phyloP scores from a whole-genome alignment of 2,888 invertebrate genomes.

The Melikaiella ostensackeni region DNA sequence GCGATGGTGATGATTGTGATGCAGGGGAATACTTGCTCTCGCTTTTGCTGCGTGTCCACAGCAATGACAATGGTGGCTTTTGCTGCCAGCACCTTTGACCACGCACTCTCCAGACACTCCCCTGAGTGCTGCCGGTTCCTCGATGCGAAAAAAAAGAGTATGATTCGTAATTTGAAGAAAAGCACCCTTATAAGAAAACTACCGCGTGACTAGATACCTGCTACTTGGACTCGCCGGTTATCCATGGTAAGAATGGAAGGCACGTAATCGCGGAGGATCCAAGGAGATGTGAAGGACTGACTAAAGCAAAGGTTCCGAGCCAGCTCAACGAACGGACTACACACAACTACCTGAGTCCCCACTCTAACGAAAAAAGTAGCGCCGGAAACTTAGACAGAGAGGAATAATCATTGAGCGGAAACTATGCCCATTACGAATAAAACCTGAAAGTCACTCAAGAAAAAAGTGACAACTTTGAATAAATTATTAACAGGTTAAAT shows the following conservation, averaged over 20 bases:
- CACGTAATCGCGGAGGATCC: constrained; percentile 13
- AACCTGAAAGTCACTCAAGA: too few relatives aligned
- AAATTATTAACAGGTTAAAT: too few relatives aligned
- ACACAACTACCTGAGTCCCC: too few relatives aligned
- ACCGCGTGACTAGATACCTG: constrained; percentile 1
- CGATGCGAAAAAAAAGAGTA: constrained; percentile 45
- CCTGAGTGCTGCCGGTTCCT: constrained; percentile 69
- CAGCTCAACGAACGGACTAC: too few relatives aligned
- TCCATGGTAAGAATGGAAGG: constrained; percentile 12
- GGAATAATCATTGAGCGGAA: too few relatives aligned
- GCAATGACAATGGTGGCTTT: constrained; percentile 72
- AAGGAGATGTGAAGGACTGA: not conserved
- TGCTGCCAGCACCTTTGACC: constrained; percentile 67
- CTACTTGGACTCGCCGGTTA: not conserved
- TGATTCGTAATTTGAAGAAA: not conserved
- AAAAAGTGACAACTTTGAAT: too few relatives aligned
- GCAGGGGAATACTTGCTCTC: constrained; percentile 54
- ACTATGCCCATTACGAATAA: too few relatives aligned
- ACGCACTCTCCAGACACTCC: constrained; percentile 76
- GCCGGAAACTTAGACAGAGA: too few relatives aligned
- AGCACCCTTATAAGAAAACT: too few relatives aligned
- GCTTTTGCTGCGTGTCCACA: constrained; percentile 66
- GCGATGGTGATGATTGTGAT: constrained; percentile 54
- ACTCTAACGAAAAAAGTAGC: too few relatives aligned
- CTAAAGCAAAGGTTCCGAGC: too few relatives aligned